Evolutionary conservation across 2,797 vertebrate species (phyloP), one percentile per base, ranked within the genome.

Genomic region (Alauda arvensis): DNA sequence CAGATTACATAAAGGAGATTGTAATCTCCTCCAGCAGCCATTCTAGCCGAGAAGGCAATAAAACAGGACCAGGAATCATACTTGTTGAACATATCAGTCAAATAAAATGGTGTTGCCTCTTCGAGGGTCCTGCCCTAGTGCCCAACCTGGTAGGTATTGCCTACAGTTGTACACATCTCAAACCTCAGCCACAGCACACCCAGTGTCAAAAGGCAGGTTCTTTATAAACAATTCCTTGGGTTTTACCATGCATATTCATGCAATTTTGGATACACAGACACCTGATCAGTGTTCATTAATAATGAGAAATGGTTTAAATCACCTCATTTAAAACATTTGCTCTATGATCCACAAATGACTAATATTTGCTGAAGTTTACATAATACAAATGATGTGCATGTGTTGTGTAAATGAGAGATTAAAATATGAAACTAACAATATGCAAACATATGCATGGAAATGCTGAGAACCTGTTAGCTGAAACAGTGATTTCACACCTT

Each of bases 351-450:
- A 97, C 95, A 97, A 96, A 97, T 95, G 95, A 97, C 96, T 97
- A 96, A 96, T 97, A 97, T 97, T 97, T 97, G 95, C 95, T 94
- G 94, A 96, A 97, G 97, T 97, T 97, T 97, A 97, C 96, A 97
- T 96, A 97, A 96, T 97, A 97, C 95, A 97, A 96, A 97, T 97
- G 95, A 97, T 97, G 95, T 96, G 95, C 95, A 93, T 96, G 95
- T 95, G 95, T 96, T 95, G 93, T 95, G 93, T 96, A 97, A 97
- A 97, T 96, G 96, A 95, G 96, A 96, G 93, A 97, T 97, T 96
- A 96, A 97, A 97, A 94, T 96, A 96, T 92, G 96, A 97, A 96
- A 93, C 92, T 94, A 93, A 95, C 95, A 97, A 96, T 96, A 96
- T 97, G 96, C 96, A 97, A 97, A 96, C 96, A 96, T 95, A 95